Conservation (phyloP, 2,888 invertebrate genomes). For the Ditula angustiorana region DNA sequence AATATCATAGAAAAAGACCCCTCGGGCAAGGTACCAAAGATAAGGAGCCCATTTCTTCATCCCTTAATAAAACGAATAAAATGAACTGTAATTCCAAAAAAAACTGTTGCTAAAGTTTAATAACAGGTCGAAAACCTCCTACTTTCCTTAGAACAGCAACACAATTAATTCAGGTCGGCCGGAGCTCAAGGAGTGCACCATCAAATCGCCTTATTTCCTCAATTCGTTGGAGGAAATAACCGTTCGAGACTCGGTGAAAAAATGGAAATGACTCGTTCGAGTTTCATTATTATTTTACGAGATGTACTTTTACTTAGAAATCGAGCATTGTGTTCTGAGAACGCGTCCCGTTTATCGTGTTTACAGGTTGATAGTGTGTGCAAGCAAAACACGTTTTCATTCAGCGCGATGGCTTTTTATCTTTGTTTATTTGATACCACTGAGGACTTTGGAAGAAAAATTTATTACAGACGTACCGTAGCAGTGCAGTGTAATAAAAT, state of each 20-base stretch:
- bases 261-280: slow-evolving; percentile 32
- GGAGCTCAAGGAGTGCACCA: slow-evolving; percentile 30
- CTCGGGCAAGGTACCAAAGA: too few relatives aligned
- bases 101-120: not conserved
- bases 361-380: slow-evolving; percentile 14
- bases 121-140: not conserved
- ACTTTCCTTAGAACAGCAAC: not conserved
- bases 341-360: slow-evolving; percentile 15
- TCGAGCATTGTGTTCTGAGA: not conserved
- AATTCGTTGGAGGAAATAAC: slow-evolving; percentile 40
- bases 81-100: not conserved
- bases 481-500: not conserved
- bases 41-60: not conserved
- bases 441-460: not conserved
- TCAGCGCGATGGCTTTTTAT: slow-evolving; percentile 16
- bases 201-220: slow-evolving; percentile 45
- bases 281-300: slow-evolving; percentile 28
- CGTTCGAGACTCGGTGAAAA: slow-evolving; percentile 33
- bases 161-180: slow-evolving; percentile 26
- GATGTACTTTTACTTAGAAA: slow-evolving; percentile 3
- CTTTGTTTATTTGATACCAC: slow-evolving; percentile 14
- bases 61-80: not conserved
- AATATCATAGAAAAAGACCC: too few relatives aligned
- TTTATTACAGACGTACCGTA: not conserved
- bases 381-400: slow-evolving; percentile 19